Conservation (phyloP, 1,140 invertebrate genomes). For the Anastrepha obliqua region DNA sequence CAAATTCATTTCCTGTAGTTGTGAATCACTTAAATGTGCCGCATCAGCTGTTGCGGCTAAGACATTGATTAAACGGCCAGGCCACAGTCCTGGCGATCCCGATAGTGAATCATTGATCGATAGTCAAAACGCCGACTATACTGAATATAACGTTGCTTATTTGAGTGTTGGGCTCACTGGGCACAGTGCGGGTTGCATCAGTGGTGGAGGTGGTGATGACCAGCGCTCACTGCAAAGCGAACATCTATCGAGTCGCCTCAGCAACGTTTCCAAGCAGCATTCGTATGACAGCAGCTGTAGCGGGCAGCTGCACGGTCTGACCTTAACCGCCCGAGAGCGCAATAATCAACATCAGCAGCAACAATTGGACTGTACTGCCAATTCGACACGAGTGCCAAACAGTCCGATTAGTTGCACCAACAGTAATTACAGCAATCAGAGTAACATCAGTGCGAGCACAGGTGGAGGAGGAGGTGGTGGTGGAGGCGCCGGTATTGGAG, state of each 20-base stretch:
- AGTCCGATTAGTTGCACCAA: slow-evolving; percentile 67
- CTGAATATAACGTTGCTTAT: slow-evolving; percentile 21
- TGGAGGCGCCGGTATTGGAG: slow-evolving; percentile 51
- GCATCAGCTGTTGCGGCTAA: slow-evolving; percentile 14
- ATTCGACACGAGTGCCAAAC: slow-evolving; percentile 53
- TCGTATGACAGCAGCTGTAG: slow-evolving; percentile 67
- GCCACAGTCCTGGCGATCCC: slow-evolving; percentile 38
- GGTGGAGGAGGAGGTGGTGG: slow-evolving; percentile 65
- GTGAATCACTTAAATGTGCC: slow-evolving; percentile 62
- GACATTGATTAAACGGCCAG: neutral
- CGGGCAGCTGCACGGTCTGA: slow-evolving; percentile 58
- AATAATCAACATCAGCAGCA: slow-evolving; percentile 46
- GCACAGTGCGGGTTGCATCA: slow-evolving; percentile 34
- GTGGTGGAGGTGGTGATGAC: slow-evolving; percentile 63
- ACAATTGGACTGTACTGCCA: slow-evolving; percentile 24
- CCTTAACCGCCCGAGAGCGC: slow-evolving; percentile 55
- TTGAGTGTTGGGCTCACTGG: slow-evolving; percentile 11
- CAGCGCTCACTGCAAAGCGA: slow-evolving; percentile 59
- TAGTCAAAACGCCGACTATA: slow-evolving; percentile 14
- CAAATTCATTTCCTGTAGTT: slow-evolving; percentile 62
- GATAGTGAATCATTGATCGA: slow-evolving; percentile 64
- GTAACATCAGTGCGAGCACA: slow-evolving; percentile 23
- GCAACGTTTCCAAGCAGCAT: slow-evolving; percentile 69
- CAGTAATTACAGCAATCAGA: slow-evolving; percentile 55
- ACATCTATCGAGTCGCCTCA: slow-evolving; percentile 65